Base-by-base conservation (phyloP, 1,140 invertebrate species). In the Solen grandis region DNA sequence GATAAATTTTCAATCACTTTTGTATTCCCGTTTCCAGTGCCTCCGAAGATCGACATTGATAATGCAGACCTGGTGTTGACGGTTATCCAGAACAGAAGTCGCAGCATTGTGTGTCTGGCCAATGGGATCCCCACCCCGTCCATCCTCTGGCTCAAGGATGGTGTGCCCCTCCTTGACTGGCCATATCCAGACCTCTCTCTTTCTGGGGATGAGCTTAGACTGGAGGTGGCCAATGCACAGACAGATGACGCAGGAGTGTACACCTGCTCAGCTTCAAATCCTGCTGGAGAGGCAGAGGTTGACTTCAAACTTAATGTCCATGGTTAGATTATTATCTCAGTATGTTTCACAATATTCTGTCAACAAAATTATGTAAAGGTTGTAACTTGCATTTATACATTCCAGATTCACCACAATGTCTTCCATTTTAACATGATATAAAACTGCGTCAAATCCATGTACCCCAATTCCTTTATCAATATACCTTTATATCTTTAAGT, bases 181-280 rank as follows among this genome's bases (percentile, higher is more conserved):
- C 88, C 88, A 0, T 90, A 89, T 54, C 66, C 78, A 2, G 84
- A 88, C 41, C 66, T 89, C 33, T 82, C 75, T 14, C 75, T 89
- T 8, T 38, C 84, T 1, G 59, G 25, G 33, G 27, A 10, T 27
- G 87, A 86, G 25, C 83, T 84, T 10, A 84, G 81, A 1, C 86
- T 94, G 54, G 90, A 93, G 68, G 85, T 93, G 22, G 87, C 86
- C 27, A 90, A 92, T 52, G 92, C 92, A 0, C 88, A 91, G 63
- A 77, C 89, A 41, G 88, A 90, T 59, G 92, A 93, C 77, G 87
- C 89, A 65, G 93, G 91, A 25, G 86, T 75, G 14, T 94, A 94
- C 84, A 92, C 89, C 5, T 94, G 94, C 84, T 78, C 90, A n/a
- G 94, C 93, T 38, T 89, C 88, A n/a, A 93, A 93, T 84, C 83